Evolutionary conservation across 2,888 invertebrate species (phyloP), one percentile per base, ranked within the genome.

Genomic region (Dorcus hopei): DNA sequence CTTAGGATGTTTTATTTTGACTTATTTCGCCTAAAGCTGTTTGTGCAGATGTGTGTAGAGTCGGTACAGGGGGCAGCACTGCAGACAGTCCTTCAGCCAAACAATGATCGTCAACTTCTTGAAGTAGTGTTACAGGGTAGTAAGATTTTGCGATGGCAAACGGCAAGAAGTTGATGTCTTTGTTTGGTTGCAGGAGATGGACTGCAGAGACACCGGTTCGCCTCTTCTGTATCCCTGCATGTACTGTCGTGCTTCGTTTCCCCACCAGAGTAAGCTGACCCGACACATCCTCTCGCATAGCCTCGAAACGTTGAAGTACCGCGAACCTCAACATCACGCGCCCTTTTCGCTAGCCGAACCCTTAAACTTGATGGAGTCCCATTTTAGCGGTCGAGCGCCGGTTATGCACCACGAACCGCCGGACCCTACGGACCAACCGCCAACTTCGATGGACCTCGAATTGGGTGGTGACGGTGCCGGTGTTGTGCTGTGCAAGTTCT

Each of bases 111-210:
- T 90, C 90, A 90, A 90, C 90, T 90, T 90, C 90, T 90, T 85
- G 83, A 82, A 81, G 80, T 69, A 68, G 70, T 66, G 66, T 67
- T 67, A 68, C 64, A 66, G 66, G 67, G 66, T 69, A 69, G 69
- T 62, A 62, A 64, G 62, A 56, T 52, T 50, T 59, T 39, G 40
- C 38, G 41, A 39, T 52, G 26, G 78, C 79, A 78, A 77, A 77
- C 81, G 80, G 87, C 88, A 91, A 91, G 91, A 91, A 92, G 92
- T 91, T 92, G 91, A 91, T 90, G 91, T 87, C 86, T 86, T 87
- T 87, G 87, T 87, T 88, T 91, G 90, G 91, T 92, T 90, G 90
- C 93, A 93, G 93, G 92, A 92, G 87, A 83, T 84, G 82, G 87
- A 88, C 87, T 86, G 88, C 85, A 86, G 69, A 64, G 74, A 73